These are phyloP conservation scores for Meteorus sp. DNA, from an alignment of 1,140 invertebrate species.

Conservation along the genomic window DNA sequence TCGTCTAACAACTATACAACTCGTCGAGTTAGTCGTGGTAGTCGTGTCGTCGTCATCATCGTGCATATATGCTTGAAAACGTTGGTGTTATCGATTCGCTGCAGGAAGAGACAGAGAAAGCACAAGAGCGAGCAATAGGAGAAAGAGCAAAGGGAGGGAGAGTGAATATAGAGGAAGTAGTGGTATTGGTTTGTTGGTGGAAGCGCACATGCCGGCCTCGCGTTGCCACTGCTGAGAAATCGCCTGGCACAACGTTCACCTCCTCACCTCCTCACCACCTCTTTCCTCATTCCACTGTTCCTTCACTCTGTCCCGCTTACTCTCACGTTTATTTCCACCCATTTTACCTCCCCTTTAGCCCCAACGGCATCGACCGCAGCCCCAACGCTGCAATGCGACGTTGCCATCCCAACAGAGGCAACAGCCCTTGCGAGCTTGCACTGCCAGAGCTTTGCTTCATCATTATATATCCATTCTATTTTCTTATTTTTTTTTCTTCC, in stretches of 20 bases:
- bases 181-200: not conserved
- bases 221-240: constrained; percentile 26
- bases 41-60: no score
- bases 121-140: no score
- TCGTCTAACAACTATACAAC: no score
- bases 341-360: no score
- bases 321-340: not conserved
- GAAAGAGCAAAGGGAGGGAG: constrained; percentile 34
- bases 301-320: not conserved
- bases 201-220: not conserved
- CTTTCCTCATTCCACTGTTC: no score
- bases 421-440: constrained; percentile 49
- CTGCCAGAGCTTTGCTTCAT: constrained; percentile 12
- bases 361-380: constrained; percentile 57
- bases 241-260: no score
- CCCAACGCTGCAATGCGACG: constrained; percentile 60
- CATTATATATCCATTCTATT: not conserved
- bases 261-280: constrained; percentile 16
- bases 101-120: constrained; percentile 36
- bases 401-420: constrained; percentile 60
- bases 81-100: constrained; percentile 51
- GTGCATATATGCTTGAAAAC: no score
- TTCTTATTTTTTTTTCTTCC: not conserved
- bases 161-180: no score
- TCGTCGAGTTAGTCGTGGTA: no score